These are phyloP conservation scores for Prunella fulvescens DNA, from an alignment of 2,113 vertebrate genomes.

Conservation along the genomic window DNA sequence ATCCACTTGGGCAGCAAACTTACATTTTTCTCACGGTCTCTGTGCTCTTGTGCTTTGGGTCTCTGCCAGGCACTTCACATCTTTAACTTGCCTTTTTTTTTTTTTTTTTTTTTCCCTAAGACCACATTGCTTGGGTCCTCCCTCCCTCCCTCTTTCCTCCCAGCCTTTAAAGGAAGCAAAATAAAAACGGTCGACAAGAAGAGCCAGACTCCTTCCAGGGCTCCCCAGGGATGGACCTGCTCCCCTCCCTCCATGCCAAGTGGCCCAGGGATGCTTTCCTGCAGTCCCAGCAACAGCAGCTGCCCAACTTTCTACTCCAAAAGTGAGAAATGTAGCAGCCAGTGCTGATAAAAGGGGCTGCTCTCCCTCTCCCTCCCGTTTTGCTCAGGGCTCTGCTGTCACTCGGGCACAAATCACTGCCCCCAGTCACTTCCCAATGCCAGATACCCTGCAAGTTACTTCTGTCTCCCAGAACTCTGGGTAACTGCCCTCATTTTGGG, in stretches of 20 bases:
- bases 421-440: not conserved
- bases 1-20: slow-evolving; percentile 15
- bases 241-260: not conserved
- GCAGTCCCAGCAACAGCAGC: not conserved
- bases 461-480: not conserved
- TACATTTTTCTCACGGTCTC: slow-evolving; percentile 68
- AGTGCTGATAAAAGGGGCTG: not conserved
- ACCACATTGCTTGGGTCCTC: not conserved
- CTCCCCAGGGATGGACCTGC: not conserved
- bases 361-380: not conserved
- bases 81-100: not conserved
- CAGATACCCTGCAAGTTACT: rapidly evolving
- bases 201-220: not conserved
- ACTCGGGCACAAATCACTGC: rapidly evolving
- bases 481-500: not conserved
- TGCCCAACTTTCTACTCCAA: not conserved
- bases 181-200: not conserved
- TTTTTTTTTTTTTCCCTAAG: not conserved
- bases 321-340: not conserved
- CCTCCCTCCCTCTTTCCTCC: not conserved
- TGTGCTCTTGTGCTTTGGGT: slow-evolving; percentile 52
- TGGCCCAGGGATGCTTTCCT: not conserved
- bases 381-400: not conserved
- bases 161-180: slow-evolving; percentile 29
- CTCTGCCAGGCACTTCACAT: slow-evolving; percentile 46